Evolutionary conservation across 2,888 invertebrate species (phyloP), one percentile per base, ranked within the genome.

Genomic region (Trisateles emortualis): DNA sequence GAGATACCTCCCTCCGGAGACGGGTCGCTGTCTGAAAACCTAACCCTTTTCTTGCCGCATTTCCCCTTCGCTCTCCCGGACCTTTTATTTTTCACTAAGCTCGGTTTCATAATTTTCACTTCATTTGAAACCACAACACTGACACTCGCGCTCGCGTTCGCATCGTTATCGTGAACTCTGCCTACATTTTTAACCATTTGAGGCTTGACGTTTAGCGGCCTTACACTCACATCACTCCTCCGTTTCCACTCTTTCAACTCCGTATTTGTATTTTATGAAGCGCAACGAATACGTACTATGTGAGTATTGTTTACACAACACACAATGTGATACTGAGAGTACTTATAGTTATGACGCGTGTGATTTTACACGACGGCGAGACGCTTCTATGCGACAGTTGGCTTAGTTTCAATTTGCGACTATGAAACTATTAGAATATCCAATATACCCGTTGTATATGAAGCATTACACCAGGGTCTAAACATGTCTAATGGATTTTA

Each of bases 21-120:
- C 59, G 76, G 76, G 44, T 83, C 83, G 29, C 64, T 68, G 71
- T 88, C 90, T 60, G 74, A 79, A 68, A 91, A 91, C 68, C 84
- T 79, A 68, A 91, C 90, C 78, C 80, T 84, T 84, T 91, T 90
- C 83, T 88, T 89, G 35, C 36, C 38, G 53, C 64, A 64, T 59
- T 72, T 77, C 54, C 74, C 64, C 71, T 74, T 53, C 68, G 73
- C 74, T 76, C 79, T 83, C 51, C 74, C 74, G 49, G 74, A 46
- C 58, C 69, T 82, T 80, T 82, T 85, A 60, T 70, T 80, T 77
- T 79, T 84, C 69, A 78, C 78, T 72, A 88, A 83, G 74, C 83
- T 88, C 53, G 87, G 79, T 72, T 87, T 89, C 59, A 73, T 74
- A 68, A 74, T 79, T 82, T 80, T 87, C 76, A 84, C 81, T 81